Evolutionary conservation across 64 coral and sea anemone species (phyloP).

Genomic region (Porites lutea): DNA sequence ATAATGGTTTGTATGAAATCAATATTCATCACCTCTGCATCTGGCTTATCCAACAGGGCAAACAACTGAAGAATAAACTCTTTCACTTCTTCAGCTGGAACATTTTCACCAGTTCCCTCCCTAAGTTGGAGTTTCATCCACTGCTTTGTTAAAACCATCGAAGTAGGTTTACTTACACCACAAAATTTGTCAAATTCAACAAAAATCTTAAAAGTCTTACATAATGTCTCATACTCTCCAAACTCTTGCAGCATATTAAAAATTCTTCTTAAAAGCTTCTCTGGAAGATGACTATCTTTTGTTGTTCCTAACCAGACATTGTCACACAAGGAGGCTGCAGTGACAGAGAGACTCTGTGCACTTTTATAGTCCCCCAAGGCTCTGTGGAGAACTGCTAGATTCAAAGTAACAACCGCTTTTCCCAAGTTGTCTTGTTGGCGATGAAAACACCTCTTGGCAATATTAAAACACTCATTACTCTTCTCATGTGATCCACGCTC

Average conservation of each 20-base stretch:
- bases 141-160: neutral
- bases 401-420: neutral
- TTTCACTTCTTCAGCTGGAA: neutral
- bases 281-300: neutral
- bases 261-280: neutral
- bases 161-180: neutral
- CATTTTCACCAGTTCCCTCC: neutral
- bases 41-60: neutral
- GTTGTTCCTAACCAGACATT: neutral
- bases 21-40: neutral
- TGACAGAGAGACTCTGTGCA: neutral
- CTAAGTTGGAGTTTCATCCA: neutral
- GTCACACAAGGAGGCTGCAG: neutral
- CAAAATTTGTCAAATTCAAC: neutral
- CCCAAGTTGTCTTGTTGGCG: neutral
- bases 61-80: neutral
- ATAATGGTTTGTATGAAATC: neutral
- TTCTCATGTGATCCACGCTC: neutral
- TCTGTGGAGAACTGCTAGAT: neutral
- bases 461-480: conserved; percentile 1
- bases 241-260: neutral
- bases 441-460: neutral
- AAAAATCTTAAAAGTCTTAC: neutral
- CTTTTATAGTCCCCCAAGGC: neutral
- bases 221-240: neutral